phyloP scores from a whole-genome alignment of 2,888 invertebrate genomes.

The Dasysyrphus albostriatus region DNA sequence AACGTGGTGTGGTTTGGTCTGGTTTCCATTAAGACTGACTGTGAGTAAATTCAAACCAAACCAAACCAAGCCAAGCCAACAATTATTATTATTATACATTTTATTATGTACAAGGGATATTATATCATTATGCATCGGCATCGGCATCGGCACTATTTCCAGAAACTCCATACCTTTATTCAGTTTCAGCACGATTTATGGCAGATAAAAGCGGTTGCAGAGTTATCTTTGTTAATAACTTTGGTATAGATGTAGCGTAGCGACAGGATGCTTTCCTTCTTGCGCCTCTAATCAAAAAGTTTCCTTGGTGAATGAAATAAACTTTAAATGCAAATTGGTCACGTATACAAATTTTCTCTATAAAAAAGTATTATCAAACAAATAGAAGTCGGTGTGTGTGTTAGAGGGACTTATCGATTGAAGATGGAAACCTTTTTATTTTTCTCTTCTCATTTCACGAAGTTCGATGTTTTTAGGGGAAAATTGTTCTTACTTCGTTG shows the following conservation, averaged over 20 bases:
- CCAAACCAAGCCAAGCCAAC: neutral
- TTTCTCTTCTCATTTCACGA: neutral
- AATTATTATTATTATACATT: constrained; percentile 9
- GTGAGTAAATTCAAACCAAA: neutral
- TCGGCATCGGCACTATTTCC: constrained; percentile 30
- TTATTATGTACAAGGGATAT: neutral
- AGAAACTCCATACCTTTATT: neutral
- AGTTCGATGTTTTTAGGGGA: neutral
- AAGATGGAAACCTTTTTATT: neutral
- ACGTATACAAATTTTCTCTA: neutral
- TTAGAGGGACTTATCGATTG: neutral
- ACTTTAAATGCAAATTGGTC: constrained; percentile 37
- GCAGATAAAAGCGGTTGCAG: neutral
- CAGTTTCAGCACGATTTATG: constrained; percentile 15
- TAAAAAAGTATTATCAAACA: neutral
- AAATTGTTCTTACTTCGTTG: neutral
- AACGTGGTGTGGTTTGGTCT: constrained; percentile 10
- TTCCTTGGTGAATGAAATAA: constrained; percentile 2
- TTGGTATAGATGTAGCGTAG: constrained; percentile 3
- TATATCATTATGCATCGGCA: constrained; percentile 42
- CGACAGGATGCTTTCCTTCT: neutral
- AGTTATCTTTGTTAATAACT: constrained; percentile 21
- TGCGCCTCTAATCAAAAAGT: constrained; percentile 27
- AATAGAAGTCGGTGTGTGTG: neutral
- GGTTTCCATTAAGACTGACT: constrained; percentile 15